Percentiles rank a stretch among this genome's conserved stretches.
phyloP scores from a whole-genome alignment of 1,140 invertebrate species.

The Drosophila nigromelanica region DNA sequence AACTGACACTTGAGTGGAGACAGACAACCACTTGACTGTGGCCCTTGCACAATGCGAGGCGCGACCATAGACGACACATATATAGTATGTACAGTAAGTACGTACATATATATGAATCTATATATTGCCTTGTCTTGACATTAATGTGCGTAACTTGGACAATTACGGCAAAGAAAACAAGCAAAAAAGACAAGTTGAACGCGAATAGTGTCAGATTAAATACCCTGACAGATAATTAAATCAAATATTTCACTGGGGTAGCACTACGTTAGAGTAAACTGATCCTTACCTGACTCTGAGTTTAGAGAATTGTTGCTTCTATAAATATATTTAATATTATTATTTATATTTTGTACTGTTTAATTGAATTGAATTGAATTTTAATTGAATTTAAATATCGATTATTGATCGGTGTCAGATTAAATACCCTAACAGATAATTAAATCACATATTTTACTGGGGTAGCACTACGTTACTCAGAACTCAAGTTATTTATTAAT shows the following conservation, averaged over 20 bases:
- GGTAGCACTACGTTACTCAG: too few species aligned
- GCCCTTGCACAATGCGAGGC: slow-evolving; percentile 36
- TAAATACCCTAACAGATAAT: too few species aligned
- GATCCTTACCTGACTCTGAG: too few species aligned
- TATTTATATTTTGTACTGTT: too few species aligned
- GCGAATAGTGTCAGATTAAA: background rate
- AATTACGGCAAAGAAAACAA: slow-evolving; percentile 63
- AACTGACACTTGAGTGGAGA: slow-evolving; percentile 75
- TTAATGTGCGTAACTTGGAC: slow-evolving; percentile 74
- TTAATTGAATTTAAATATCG: too few species aligned
- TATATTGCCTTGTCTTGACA: slow-evolving; percentile 40
- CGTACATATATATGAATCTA: slow-evolving; percentile 10
- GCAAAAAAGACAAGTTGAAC: background rate
- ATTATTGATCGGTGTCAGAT: too few species aligned
- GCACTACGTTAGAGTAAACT: too few species aligned
- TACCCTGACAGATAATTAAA: background rate
- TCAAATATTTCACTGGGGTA: background rate
- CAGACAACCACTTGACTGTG: slow-evolving; percentile 77
- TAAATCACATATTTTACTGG: too few species aligned
- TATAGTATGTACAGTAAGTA: slow-evolving; percentile 2
- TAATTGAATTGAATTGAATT: too few species aligned
- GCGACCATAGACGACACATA: slow-evolving; percentile 20
- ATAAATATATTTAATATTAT: background rate
- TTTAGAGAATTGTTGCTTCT: too few species aligned
- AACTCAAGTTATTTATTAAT: background rate